These are phyloP conservation scores for Leucophenga maculata DNA, from an alignment of 2,888 invertebrate species.

Conservation along the genomic window DNA sequence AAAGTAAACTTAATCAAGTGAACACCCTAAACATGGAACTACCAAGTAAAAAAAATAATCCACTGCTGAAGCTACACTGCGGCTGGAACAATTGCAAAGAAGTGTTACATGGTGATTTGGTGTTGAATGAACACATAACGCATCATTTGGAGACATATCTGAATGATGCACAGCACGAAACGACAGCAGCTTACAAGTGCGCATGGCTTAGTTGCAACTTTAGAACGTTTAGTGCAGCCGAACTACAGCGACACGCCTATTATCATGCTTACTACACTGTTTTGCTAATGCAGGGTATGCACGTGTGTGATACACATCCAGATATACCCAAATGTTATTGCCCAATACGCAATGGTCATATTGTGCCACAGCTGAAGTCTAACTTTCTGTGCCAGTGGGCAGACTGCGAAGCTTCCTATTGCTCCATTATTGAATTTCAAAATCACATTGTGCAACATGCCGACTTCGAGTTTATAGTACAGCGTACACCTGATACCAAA, in stretches of 20 bases:
- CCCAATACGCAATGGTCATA: slow-evolving; percentile 73
- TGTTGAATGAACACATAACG: slow-evolving; percentile 61
- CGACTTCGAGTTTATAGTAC: slow-evolving; percentile 72
- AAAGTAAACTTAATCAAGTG: too few relatives aligned
- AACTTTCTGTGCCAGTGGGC: slow-evolving; percentile 78
- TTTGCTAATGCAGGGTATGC: slow-evolving; percentile 71
- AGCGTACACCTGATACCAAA: slow-evolving; percentile 61
- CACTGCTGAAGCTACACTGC: slow-evolving; percentile 51
- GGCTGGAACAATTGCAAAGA: slow-evolving; percentile 57
- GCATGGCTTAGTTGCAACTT: slow-evolving; percentile 77
- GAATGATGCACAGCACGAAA: background rate
- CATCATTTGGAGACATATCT: slow-evolving; percentile 52
- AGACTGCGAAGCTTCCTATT: slow-evolving; percentile 72
- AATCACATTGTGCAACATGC: slow-evolving; percentile 69
- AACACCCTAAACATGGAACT: slow-evolving; percentile 21
- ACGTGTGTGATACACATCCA: slow-evolving; percentile 58
- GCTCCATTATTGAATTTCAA: slow-evolving; percentile 68
- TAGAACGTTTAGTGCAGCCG: slow-evolving; percentile 73
- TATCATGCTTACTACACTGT: slow-evolving; percentile 89
- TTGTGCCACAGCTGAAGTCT: slow-evolving; percentile 73
- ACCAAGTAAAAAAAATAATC: slow-evolving; percentile 49
- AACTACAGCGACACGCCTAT: slow-evolving; percentile 83
- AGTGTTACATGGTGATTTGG: slow-evolving; percentile 52
- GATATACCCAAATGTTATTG: slow-evolving; percentile 77
- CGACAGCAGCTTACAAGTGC: slow-evolving; percentile 44